phyloP scores from a whole-genome alignment of 2,888 invertebrate genomes.

The Noctua fimbriata region DNA sequence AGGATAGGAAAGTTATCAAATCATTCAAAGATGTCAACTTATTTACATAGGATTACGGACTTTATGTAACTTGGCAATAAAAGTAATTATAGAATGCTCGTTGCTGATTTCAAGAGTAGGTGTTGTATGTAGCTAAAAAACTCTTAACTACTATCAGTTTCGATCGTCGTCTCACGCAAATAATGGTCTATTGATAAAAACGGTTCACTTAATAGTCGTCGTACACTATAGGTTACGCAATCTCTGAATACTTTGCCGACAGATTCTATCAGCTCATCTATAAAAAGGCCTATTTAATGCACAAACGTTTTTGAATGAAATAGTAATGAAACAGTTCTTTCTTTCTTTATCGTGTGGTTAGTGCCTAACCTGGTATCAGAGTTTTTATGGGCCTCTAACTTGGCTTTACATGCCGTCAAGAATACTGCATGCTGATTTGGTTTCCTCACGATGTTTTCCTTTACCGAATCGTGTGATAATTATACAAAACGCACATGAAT shows the following conservation, averaged over 20 bases:
- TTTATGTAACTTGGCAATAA: not conserved
- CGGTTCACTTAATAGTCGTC: constrained; percentile 19
- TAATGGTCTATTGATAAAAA: constrained; percentile 62
- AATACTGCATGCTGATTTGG: too few species aligned
- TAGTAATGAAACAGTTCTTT: not conserved
- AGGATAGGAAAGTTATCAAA: constrained; percentile 26
- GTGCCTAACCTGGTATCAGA: not conserved
- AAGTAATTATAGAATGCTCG: constrained; percentile 1
- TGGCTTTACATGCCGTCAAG: too few species aligned
- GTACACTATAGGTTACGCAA: constrained; percentile 40
- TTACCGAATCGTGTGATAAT: too few species aligned
- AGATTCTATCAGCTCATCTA: not conserved
- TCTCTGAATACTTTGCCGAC: constrained; percentile 19
- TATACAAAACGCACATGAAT: not conserved
- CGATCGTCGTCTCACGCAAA: constrained; percentile 57
- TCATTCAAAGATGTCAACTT: not conserved
- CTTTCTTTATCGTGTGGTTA: not conserved
- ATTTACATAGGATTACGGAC: constrained; percentile 6
- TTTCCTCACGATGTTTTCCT: too few species aligned
- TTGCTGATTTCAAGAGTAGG: constrained; percentile 9
- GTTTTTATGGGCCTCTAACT: too few species aligned
- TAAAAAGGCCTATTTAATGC: not conserved
- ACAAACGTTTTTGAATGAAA: not conserved
- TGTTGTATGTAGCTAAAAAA: constrained; percentile 1
- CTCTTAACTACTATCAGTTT: constrained; percentile 35